Percentiles rank a stretch among this genome's conserved stretches.
These are phyloP conservation scores for Dynastes tityus DNA, from an alignment of 2,888 invertebrate genomes.

Conservation along the genomic window DNA sequence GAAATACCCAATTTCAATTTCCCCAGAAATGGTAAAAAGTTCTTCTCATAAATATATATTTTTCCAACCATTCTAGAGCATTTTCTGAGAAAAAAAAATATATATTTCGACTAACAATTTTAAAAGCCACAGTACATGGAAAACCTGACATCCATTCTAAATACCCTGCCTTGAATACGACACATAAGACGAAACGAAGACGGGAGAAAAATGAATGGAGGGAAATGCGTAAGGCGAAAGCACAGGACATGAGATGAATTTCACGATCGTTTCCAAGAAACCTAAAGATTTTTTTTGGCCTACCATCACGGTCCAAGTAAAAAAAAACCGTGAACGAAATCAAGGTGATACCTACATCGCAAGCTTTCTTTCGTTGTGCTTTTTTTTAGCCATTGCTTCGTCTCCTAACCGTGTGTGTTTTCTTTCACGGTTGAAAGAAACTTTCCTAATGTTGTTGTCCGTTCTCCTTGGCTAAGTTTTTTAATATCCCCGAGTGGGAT, in stretches of 20 bases:
- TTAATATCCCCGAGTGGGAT: slow-evolving; percentile 1
- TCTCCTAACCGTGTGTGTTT: not conserved
- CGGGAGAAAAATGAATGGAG: slow-evolving; percentile 2
- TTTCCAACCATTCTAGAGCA: no score
- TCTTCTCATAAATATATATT: no score
- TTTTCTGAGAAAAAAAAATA: no score
- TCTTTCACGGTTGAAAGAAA: not conserved
- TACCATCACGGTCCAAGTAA: not conserved
- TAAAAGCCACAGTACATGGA: no score
- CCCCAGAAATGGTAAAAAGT: no score
- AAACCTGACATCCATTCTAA: no score
- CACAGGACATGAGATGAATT: not conserved
- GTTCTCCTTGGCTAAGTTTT: slow-evolving; percentile 6
- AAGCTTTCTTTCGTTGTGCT: not conserved
- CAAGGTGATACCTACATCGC: slow-evolving; percentile 6
- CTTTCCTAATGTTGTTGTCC: not conserved
- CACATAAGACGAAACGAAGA: not conserved
- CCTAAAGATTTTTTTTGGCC: not conserved
- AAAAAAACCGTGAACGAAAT: not conserved
- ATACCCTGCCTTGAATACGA: no score
- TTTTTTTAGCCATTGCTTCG: not conserved
- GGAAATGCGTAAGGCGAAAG: slow-evolving; percentile 2
- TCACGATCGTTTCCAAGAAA: not conserved
- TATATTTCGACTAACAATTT: no score
- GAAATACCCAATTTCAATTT: no score